A percentile compares a stretch with the other conserved stretches of the same genome.
Evolutionary conservation across 64 coral and sea anemone genomes (phyloP).

Genomic region (Dendrophyllia cribrosa): DNA sequence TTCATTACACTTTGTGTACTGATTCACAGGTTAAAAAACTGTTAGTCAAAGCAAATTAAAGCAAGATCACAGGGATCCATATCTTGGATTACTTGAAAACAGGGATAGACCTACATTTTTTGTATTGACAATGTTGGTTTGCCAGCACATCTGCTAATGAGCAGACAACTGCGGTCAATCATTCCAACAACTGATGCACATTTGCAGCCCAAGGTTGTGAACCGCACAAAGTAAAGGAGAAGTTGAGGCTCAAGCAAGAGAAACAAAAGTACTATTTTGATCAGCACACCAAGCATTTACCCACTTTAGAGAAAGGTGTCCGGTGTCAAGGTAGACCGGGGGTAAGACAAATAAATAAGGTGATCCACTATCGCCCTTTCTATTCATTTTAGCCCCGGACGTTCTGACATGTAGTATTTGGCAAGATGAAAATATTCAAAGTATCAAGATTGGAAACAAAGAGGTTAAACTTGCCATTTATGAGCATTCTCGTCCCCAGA

Average conservation of each 20-base stretch:
- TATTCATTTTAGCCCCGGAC: no score
- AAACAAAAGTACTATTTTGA: conserved; percentile 64
- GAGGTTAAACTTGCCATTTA: no score
- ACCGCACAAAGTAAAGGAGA: not conserved
- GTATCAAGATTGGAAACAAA: no score
- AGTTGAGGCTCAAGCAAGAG: conserved; percentile 36
- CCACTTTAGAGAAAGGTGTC: conserved; percentile 31
- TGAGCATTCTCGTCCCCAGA: no score
- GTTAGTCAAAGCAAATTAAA: conserved; percentile 32
- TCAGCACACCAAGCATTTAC: conserved; percentile 36
- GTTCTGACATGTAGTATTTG: no score
- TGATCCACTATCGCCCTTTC: no score
- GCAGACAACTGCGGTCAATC: conserved; percentile 3
- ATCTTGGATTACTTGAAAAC: conserved; percentile 19
- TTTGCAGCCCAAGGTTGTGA: not conserved
- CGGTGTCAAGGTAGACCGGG: no score
- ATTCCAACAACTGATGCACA: conserved; percentile 14
- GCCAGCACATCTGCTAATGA: conserved; percentile 1
- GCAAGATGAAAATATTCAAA: no score
- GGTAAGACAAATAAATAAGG: no score
- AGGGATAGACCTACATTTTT: not conserved
- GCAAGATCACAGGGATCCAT: conserved; percentile 27
- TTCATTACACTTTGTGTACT: no score
- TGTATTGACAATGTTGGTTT: no score
- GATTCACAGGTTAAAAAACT: no score